Evolutionary conservation across 2,113 vertebrate genomes (phyloP).

Genomic region (Bos javanicus): DNA sequence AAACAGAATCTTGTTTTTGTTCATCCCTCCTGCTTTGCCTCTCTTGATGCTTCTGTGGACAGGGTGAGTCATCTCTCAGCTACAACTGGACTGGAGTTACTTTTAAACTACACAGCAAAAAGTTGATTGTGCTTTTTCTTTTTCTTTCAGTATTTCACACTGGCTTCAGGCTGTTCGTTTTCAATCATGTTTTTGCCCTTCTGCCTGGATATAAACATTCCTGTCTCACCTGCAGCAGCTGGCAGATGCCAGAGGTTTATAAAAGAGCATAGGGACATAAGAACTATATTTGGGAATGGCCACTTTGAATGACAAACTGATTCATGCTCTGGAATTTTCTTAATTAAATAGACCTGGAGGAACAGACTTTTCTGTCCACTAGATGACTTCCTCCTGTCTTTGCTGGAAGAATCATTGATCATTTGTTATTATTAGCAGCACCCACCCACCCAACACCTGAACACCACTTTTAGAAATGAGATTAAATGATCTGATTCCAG

Average conservation of each 20-base stretch:
- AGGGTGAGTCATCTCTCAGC: slow-evolving; percentile 24
- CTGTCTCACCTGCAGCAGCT: not conserved
- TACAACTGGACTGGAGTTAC: slow-evolving; percentile 29
- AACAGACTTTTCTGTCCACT: not conserved
- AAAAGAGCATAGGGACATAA: slow-evolving; percentile 3
- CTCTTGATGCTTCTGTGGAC: not conserved
- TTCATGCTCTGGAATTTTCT: slow-evolving; percentile 22
- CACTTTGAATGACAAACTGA: slow-evolving; percentile 24
- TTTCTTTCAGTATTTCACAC: not conserved
- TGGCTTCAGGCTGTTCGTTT: slow-evolving; percentile 41
- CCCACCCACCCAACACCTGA: not conserved
- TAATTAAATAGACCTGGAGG: not conserved
- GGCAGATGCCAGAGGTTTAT: slow-evolving; percentile 15
- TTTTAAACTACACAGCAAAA: slow-evolving; percentile 50
- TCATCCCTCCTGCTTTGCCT: not conserved
- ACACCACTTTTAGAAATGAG: slow-evolving; percentile 23
- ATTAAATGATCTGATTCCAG: not conserved
- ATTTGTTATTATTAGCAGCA: not conserved
- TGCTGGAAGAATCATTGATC: not conserved
- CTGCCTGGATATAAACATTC: slow-evolving; percentile 44
- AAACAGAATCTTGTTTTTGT: slow-evolving; percentile 24
- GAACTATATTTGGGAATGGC: slow-evolving; percentile 22
- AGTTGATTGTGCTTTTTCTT: slow-evolving; percentile 46
- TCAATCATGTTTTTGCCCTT: not conserved
- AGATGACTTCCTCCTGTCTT: not conserved